A percentile compares a stretch with the other conserved stretches of the same genome.
These are phyloP conservation scores for Deilephila porcellus DNA, from an alignment of 2,888 invertebrate genomes.

Conservation along the genomic window DNA sequence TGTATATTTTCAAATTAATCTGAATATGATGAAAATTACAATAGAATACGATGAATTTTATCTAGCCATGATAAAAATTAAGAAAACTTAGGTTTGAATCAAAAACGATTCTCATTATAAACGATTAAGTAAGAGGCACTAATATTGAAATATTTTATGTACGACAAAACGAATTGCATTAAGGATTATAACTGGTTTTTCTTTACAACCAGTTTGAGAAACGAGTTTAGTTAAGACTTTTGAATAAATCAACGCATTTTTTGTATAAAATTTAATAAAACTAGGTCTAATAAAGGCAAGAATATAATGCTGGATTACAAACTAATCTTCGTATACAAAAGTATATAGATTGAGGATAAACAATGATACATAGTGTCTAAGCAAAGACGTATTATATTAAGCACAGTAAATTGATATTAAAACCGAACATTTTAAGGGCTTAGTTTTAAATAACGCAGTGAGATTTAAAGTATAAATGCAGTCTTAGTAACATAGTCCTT, in stretches of 20 bases:
- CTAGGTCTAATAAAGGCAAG: conserved; percentile 30
- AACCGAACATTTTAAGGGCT: conserved; percentile 23
- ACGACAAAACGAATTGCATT: neutral
- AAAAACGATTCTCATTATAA: too few species aligned
- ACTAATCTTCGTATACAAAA: conserved; percentile 47
- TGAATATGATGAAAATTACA: too few species aligned
- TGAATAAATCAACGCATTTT: conserved; percentile 16
- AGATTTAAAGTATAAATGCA: neutral
- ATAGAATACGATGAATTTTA: too few species aligned
- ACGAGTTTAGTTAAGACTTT: neutral
- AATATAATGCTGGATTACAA: conserved; percentile 26
- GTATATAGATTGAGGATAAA: conserved; percentile 9
- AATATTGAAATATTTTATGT: too few species aligned
- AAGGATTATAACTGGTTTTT: neutral
- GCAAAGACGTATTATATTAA: neutral
- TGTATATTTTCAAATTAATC: too few species aligned
- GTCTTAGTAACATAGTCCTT: neutral
- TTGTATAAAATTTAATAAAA: conserved; percentile 30
- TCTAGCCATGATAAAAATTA: too few species aligned
- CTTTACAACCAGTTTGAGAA: neutral
- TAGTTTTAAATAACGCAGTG: neutral
- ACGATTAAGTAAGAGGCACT: too few species aligned
- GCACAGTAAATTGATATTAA: conserved; percentile 27
- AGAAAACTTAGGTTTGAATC: too few species aligned
- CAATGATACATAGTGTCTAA: conserved; percentile 11